Conservation (phyloP, 1,140 invertebrate genomes). For the Halyomorpha halys region DNA sequence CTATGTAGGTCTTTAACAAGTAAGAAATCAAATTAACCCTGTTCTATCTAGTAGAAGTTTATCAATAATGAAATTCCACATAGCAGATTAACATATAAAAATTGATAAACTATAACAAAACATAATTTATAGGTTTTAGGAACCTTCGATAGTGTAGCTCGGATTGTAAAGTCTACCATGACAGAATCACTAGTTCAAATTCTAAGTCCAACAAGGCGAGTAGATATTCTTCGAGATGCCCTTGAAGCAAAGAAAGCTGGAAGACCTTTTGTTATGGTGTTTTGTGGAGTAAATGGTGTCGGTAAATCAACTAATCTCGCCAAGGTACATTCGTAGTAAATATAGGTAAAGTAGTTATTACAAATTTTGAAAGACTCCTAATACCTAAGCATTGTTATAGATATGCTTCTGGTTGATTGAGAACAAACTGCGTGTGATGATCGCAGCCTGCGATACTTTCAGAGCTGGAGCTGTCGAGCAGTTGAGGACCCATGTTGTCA, state of each 20-base stretch:
- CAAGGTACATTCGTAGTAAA: conserved; percentile 45
- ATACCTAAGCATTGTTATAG: conserved; percentile 34
- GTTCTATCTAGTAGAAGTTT: too few species aligned
- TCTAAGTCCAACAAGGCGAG: conserved; percentile 82
- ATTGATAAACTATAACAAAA: not conserved
- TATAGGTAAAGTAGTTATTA: too few species aligned
- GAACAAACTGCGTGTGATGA: conserved; percentile 90
- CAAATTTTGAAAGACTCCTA: not conserved
- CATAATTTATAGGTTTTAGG: conserved; percentile 45
- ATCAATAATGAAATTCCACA: too few species aligned
- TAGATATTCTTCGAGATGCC: conserved; percentile 95
- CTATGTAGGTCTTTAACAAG: too few species aligned
- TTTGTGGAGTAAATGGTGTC: conserved; percentile 99
- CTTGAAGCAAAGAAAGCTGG: conserved; percentile 70
- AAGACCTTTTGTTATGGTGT: conserved; percentile 90
- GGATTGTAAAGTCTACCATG: conserved; percentile 68
- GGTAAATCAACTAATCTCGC: conserved; percentile 99
- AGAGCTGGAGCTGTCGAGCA: conserved; percentile 98
- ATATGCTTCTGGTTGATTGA: conserved; percentile 99
- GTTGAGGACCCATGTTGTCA: conserved; percentile 85
- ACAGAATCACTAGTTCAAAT: conserved; percentile 82
- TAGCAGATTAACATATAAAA: too few species aligned
- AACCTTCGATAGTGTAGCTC: conserved; percentile 83
- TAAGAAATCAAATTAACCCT: too few species aligned
- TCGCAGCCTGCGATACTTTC: conserved; percentile 99